Percentiles rank a stretch among this genome's conserved stretches.
Conservation (phyloP, 1,140 invertebrate species). For the Drosophila repleta region DNA sequence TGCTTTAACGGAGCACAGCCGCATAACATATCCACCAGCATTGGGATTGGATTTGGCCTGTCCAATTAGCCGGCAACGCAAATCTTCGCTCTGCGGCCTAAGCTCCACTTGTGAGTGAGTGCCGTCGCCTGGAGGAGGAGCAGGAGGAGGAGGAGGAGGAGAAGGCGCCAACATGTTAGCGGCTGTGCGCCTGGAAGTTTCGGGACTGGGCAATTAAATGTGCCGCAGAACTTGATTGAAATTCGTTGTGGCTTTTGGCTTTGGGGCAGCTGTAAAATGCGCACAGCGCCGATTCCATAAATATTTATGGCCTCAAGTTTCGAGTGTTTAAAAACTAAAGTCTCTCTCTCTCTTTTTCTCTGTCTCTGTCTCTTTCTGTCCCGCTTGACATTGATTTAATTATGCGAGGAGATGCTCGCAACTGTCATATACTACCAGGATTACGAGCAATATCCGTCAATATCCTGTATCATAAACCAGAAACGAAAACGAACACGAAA, state of each 20-base stretch:
- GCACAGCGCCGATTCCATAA: constrained; percentile 34
- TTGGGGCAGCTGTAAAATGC: constrained; percentile 29
- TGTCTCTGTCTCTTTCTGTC: neutral
- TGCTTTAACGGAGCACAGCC: constrained; percentile 34
- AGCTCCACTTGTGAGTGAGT: constrained; percentile 30
- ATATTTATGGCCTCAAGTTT: constrained; percentile 46
- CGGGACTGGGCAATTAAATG: constrained; percentile 61
- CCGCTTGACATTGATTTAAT: constrained; percentile 38
- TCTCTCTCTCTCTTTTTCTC: neutral
- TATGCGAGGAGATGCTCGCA: constrained; percentile 17
- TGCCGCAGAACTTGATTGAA: constrained; percentile 70
- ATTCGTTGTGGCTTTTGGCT: constrained; percentile 57
- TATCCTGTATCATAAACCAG: constrained; percentile 21
- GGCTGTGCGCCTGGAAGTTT: neutral
- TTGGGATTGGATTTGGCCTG: constrained; percentile 27
- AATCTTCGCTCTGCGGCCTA: constrained; percentile 27
- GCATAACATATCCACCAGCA: constrained; percentile 54
- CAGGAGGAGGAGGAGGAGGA: too few relatives aligned
- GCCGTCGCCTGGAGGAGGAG: too few relatives aligned
- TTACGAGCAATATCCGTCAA: constrained; percentile 36
- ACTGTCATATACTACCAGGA: constrained; percentile 14
- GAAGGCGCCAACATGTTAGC: too few relatives aligned
- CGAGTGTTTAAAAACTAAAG: constrained; percentile 24
- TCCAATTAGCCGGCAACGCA: constrained; percentile 61
- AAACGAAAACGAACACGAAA: neutral